phyloP scores from a whole-genome alignment of 2,888 invertebrate species.

The Halictus quadricinctus region DNA sequence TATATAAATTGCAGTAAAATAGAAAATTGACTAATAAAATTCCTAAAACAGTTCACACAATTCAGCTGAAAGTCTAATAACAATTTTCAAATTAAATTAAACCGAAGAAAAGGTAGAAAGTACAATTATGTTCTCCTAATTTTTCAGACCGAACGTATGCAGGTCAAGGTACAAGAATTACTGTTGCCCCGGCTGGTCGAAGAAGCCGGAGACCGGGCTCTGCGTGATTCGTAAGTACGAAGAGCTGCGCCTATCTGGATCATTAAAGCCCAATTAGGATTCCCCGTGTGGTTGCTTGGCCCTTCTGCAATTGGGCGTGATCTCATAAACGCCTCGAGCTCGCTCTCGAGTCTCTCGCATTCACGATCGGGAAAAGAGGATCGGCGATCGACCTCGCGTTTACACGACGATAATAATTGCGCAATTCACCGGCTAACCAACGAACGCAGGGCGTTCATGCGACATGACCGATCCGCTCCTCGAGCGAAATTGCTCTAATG shows the following conservation, averaged over 20 bases:
- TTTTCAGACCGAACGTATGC: constrained; percentile 91
- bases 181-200: constrained; percentile 94
- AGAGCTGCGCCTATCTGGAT: not conserved
- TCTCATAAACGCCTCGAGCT: constrained; percentile 38
- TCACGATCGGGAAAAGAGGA: constrained; percentile 25
- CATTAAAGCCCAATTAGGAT: constrained; percentile 21
- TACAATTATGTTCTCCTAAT: not conserved
- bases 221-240: constrained; percentile 93
- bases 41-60: no score
- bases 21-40: no score
- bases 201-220: constrained; percentile 88
- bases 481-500: constrained; percentile 70
- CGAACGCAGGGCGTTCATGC: constrained; percentile 54
- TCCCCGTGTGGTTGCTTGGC: not conserved
- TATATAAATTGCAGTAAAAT: no score
- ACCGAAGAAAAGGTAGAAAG: no score
- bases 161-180: constrained; percentile 88
- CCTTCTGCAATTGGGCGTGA: constrained; percentile 39
- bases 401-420: constrained; percentile 57
- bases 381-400: constrained; percentile 36
- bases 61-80: no score
- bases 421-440: constrained; percentile 58
- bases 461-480: constrained; percentile 55
- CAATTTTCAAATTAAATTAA: not conserved
- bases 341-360: constrained; percentile 33